These are phyloP conservation scores for Tachysurus vachellii DNA, from an alignment of 2,113 vertebrate genomes.

Conservation along the genomic window DNA sequence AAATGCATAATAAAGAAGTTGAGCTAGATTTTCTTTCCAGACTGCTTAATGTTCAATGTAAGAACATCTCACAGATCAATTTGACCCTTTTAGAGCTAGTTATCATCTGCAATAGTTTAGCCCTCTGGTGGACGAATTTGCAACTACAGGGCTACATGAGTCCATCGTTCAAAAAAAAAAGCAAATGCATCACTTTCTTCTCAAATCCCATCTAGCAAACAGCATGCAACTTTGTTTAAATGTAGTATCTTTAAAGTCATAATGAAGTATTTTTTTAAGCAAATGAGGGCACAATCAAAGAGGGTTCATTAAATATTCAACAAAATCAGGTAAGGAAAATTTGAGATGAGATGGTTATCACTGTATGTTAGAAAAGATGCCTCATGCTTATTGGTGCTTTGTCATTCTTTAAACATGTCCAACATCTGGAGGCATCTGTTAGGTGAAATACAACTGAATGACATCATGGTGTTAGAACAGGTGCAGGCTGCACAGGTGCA, in stretches of 20 bases:
- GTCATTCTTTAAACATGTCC: background rate
- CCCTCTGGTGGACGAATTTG: conserved; percentile 42
- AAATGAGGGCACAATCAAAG: background rate
- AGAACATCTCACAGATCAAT: conserved; percentile 13
- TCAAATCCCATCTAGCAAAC: background rate
- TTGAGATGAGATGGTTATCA: background rate
- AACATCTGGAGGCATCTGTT: background rate
- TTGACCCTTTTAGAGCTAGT: background rate
- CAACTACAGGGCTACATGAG: conserved; percentile 38
- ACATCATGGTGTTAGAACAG: conserved; percentile 30
- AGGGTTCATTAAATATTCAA: background rate
- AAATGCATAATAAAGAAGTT: background rate
- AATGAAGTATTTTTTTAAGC: background rate
- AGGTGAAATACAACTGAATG: background rate
- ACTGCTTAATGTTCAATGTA: conserved; percentile 12
- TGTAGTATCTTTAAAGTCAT: background rate
- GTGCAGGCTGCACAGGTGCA: conserved; percentile 29
- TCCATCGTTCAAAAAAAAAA: conserved; percentile 22
- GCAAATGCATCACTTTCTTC: conserved; percentile 18
- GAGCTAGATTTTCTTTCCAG: background rate
- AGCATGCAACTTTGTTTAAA: background rate
- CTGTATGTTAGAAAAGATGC: background rate
- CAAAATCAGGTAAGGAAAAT: background rate
- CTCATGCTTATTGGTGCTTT: background rate
- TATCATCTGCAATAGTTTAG: conserved; percentile 1